These are phyloP conservation scores for Agonopterix alstromeriana DNA, from an alignment of 2,888 invertebrate species.

Conservation along the genomic window DNA sequence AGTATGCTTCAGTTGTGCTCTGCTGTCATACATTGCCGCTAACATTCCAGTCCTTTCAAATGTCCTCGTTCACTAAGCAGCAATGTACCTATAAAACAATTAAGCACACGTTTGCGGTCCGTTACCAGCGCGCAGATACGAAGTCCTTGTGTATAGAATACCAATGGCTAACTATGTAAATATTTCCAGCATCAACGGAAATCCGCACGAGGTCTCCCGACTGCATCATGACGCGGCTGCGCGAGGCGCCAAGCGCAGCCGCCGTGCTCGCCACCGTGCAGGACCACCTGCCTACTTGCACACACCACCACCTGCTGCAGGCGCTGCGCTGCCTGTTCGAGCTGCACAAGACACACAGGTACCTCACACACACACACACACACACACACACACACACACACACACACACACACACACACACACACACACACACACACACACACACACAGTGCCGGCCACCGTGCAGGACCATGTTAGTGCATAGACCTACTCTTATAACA, in stretches of 20 bases:
- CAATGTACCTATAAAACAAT: no score
- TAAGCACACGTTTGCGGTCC: background rate
- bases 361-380: no score
- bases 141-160: no score
- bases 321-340: conserved; percentile 74
- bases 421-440: no score
- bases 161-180: background rate
- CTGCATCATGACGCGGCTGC: conserved; percentile 58
- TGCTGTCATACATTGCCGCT: no score
- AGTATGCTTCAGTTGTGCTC: no score
- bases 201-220: conserved; percentile 40
- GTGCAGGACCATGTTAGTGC: no score
- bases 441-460: no score
- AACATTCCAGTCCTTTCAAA: no score
- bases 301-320: conserved; percentile 72
- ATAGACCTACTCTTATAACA: no score
- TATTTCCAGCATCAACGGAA: conserved; percentile 32
- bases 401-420: conserved; percentile 28
- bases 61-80: no score
- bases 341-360: conserved; percentile 72
- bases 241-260: conserved; percentile 49
- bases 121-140: background rate
- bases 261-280: conserved; percentile 67
- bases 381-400: no score
- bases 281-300: conserved; percentile 55